Percentiles rank a stretch among this genome's conserved stretches.
These are phyloP conservation scores for Ophiodon elongatus DNA, from an alignment of 2,113 vertebrate genomes.

Conservation along the genomic window DNA sequence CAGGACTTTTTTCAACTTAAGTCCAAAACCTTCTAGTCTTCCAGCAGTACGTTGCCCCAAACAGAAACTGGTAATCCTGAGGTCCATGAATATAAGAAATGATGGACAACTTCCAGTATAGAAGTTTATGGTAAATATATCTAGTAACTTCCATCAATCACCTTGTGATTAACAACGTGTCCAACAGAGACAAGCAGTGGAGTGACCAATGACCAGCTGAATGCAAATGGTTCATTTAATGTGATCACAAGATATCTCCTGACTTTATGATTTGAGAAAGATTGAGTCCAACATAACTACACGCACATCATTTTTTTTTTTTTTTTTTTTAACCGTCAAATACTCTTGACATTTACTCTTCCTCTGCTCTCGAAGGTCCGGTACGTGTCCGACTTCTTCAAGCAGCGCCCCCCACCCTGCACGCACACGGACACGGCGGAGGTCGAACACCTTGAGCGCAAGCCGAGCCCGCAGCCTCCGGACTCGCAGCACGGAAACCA, in stretches of 20 bases:
- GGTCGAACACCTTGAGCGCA: slow-evolving; percentile 81
- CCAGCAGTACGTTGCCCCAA: background rate
- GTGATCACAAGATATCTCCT: no score
- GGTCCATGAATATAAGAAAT: background rate
- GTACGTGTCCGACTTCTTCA: slow-evolving; percentile 95
- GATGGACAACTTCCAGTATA: no score
- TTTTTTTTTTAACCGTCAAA: no score
- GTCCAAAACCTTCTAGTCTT: background rate
- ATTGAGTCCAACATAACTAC: background rate
- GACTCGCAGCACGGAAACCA: slow-evolving; percentile 85
- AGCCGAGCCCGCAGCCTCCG: slow-evolving; percentile 84
- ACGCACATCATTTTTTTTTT: background rate
- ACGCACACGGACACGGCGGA: slow-evolving; percentile 42
- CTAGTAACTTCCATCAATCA: background rate
- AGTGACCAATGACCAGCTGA: no score
- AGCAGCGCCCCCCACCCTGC: slow-evolving; percentile 79
- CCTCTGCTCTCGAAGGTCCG: slow-evolving; percentile 82
- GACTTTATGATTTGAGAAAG: no score
- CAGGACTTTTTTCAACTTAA: background rate
- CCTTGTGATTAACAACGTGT: no score
- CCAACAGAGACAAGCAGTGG: no score
- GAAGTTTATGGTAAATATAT: background rate
- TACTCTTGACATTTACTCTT: background rate
- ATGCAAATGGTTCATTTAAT: no score
- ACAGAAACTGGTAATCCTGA: background rate